Conservation (phyloP, 2,797 vertebrate species). For the Semaprochilodus insignis region DNA sequence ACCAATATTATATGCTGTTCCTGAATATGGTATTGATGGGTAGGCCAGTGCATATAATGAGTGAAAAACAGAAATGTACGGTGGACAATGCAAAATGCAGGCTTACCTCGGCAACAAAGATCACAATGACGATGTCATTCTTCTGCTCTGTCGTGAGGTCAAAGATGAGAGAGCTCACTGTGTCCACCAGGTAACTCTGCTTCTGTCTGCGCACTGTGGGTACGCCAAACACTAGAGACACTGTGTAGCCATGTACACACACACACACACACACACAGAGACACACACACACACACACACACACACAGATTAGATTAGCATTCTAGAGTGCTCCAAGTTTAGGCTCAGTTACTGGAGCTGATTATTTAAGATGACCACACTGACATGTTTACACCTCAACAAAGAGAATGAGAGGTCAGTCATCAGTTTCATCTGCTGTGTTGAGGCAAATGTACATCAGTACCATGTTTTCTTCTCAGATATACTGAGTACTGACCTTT, state of each 20-base stretch:
- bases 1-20: too few relatives aligned
- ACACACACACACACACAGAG: neutral
- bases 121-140: conserved; percentile 79
- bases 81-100: neutral
- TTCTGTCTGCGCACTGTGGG: conserved; percentile 86
- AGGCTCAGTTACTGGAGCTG: too few relatives aligned
- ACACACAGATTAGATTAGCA: neutral
- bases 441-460: too few relatives aligned
- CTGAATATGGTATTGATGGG: too few relatives aligned
- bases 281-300: neutral
- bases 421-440: too few relatives aligned
- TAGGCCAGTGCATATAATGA: neutral
- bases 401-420: too few relatives aligned
- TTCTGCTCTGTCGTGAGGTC: conserved; percentile 76
- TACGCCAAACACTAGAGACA: conserved; percentile 83
- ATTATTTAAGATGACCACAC: too few relatives aligned
- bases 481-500: too few relatives aligned
- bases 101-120: conserved; percentile 87
- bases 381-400: too few relatives aligned
- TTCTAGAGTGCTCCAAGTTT: too few relatives aligned
- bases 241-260: neutral
- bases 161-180: conserved; percentile 81
- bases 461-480: too few relatives aligned
- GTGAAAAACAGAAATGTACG: neutral
- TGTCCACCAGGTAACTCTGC: conserved; percentile 84